A percentile compares a stretch with the other conserved stretches of the same genome.
Conservation (phyloP, 1,140 invertebrate genomes). For the Wasmannia auropunctata region DNA sequence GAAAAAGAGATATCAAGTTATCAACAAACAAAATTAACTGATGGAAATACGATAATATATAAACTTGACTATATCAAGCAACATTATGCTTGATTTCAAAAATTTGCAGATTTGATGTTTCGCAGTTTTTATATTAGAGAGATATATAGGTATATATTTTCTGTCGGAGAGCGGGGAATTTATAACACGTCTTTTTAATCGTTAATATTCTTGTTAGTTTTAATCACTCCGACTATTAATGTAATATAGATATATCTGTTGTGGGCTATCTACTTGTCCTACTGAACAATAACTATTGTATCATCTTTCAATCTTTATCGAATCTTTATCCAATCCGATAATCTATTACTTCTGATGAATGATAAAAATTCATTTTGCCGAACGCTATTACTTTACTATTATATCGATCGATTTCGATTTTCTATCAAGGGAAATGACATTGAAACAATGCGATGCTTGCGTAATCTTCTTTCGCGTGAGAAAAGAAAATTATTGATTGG, state of each 20-base stretch:
- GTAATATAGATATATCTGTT: background rate
- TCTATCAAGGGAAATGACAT: background rate
- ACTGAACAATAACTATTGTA: background rate
- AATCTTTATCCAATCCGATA: background rate
- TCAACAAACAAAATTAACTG: background rate
- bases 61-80: background rate
- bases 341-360: background rate
- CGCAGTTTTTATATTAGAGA: background rate
- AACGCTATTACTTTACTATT: background rate
- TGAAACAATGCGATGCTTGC: slow-evolving; percentile 10
- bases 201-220: background rate
- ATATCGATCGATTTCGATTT: slow-evolving; percentile 6
- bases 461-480: slow-evolving; percentile 15
- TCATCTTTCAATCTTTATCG: slow-evolving; percentile 14
- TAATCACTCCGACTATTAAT: slow-evolving; percentile 16
- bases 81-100: background rate
- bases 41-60: background rate
- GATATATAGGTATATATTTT: slow-evolving; percentile 27
- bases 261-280: background rate
- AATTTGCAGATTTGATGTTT: background rate
- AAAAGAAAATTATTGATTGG: slow-evolving; percentile 28
- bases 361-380: background rate
- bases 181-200: background rate
- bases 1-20: background rate
- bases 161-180: background rate